phyloP scores from a whole-genome alignment of 2,888 invertebrate species.

The Tetheella fluctuosa region DNA sequence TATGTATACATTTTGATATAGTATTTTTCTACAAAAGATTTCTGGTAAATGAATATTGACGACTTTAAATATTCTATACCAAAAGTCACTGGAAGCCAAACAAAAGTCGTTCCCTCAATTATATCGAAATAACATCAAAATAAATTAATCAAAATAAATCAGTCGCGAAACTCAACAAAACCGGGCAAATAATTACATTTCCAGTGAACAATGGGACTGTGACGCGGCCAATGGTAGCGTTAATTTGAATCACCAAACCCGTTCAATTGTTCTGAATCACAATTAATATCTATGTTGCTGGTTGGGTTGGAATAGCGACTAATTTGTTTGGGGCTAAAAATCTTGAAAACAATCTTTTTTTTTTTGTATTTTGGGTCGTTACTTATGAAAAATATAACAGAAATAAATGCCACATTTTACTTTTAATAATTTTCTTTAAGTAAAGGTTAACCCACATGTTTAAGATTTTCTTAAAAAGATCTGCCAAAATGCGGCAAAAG shows the following conservation, averaged over 20 bases:
- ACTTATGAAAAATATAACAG: too few species aligned
- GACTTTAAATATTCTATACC: too few species aligned
- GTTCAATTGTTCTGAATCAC: not conserved
- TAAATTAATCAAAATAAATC: not conserved
- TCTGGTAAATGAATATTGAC: too few species aligned
- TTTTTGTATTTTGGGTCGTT: too few species aligned
- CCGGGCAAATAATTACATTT: conserved; percentile 3
- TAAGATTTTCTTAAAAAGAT: too few species aligned
- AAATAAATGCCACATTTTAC: too few species aligned
- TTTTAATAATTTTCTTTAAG: too few species aligned
- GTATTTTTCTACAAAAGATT: too few species aligned
- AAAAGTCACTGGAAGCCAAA: not conserved
- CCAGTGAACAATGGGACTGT: not conserved
- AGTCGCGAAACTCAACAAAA: conserved; percentile 3
- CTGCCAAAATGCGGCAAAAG: too few species aligned
- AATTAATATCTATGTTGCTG: not conserved
- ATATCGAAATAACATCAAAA: not conserved
- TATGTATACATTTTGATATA: too few species aligned
- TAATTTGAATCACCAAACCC: not conserved
- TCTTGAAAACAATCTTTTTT: too few species aligned
- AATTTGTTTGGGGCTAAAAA: not conserved
- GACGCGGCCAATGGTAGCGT: not conserved
- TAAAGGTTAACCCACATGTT: too few species aligned
- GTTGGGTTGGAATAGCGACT: not conserved
- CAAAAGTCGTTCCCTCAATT: not conserved